Percentiles rank a stretch among this genome's conserved stretches.
phyloP scores from a whole-genome alignment of 2,113 vertebrate species.

The Symphodus melops region DNA sequence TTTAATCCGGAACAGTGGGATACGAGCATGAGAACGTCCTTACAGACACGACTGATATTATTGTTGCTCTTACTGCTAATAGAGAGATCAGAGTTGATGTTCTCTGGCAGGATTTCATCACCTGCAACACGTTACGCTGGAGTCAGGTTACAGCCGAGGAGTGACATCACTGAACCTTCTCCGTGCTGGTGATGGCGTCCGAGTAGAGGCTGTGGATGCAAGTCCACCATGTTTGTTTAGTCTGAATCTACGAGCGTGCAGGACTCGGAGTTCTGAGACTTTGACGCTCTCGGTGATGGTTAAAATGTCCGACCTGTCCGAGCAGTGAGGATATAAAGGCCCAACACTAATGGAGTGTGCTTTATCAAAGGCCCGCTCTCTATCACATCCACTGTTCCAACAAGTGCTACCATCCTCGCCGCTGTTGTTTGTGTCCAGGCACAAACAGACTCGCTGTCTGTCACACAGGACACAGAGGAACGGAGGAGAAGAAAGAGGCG shows the following conservation, averaged over 20 bases:
- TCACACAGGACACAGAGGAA: not conserved
- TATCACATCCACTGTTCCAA: constrained; percentile 19
- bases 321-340: constrained; percentile 22
- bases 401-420: constrained; percentile 24
- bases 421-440: constrained; percentile 15
- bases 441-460: constrained; percentile 48
- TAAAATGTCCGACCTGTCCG: not conserved
- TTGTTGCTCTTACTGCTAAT: constrained; percentile 45
- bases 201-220: not conserved
- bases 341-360: constrained; percentile 32
- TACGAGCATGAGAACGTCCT: constrained; percentile 41
- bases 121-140: not conserved
- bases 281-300: not conserved
- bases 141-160: not conserved
- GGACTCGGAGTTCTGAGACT: not conserved
- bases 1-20: constrained; percentile 59
- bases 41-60: constrained; percentile 49
- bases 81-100: constrained; percentile 37
- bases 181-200: not conserved
- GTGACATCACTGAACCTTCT: too few relatives aligned
- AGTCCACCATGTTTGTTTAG: too few relatives aligned
- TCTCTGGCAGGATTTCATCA: not conserved
- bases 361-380: constrained; percentile 40
- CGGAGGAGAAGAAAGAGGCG: not conserved
- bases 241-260: too few relatives aligned